Percentiles rank a stretch among this genome's conserved stretches.
Evolutionary conservation across 2,888 invertebrate species (phyloP).

Genomic region (Cataglyphis livida): DNA sequence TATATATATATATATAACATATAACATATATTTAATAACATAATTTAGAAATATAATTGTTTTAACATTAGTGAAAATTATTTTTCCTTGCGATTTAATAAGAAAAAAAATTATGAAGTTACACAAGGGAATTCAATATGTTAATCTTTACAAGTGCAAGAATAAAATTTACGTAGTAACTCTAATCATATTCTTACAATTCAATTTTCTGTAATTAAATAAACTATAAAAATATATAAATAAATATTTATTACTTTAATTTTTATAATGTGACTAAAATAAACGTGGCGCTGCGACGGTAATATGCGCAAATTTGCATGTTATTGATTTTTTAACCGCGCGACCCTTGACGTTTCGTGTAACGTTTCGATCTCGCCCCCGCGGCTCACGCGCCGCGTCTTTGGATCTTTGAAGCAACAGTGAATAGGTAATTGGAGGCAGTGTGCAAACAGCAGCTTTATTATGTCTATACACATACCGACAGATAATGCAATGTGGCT

Average conservation of each 20-base stretch:
- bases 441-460: constrained; percentile 51
- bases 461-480: constrained; percentile 43
- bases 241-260: constrained; percentile 26
- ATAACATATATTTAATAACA: not conserved
- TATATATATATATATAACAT: too few relatives aligned
- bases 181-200: not conserved
- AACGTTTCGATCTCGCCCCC: constrained; percentile 18
- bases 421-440: constrained; percentile 34
- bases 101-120: not conserved
- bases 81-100: not conserved
- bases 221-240: constrained; percentile 31
- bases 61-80: not conserved
- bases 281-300: constrained; percentile 18
- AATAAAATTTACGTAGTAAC: not conserved
- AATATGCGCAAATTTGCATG: constrained; percentile 45
- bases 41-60: not conserved
- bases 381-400: constrained; percentile 40
- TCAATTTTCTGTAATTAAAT: not conserved
- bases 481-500: not conserved
- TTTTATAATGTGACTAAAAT: constrained; percentile 36
- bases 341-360: constrained; percentile 46
- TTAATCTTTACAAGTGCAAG: not conserved
- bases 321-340: constrained; percentile 49
- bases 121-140: not conserved
- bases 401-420: constrained; percentile 33